Conservation (phyloP, 35 echinoderm and acorn worm genomes). For the Ophioderma brevispina region DNA sequence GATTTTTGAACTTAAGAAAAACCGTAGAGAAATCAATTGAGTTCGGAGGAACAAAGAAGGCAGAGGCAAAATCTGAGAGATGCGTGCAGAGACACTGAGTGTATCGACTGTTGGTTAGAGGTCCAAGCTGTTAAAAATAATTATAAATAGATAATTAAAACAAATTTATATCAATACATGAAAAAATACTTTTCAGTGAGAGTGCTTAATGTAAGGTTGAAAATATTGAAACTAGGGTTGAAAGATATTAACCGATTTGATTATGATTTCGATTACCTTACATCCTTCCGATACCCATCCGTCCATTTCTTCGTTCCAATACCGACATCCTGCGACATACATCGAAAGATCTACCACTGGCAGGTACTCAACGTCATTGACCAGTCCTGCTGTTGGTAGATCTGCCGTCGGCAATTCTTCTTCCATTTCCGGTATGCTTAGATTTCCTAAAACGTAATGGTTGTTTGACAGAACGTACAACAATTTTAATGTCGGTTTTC, state of each 20-base stretch:
- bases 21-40: conserved; percentile 65
- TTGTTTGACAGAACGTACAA: too few species aligned
- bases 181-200: too few species aligned
- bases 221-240: too few species aligned
- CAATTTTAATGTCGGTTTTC: too few species aligned
- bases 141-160: too few species aligned
- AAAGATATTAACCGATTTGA: background rate
- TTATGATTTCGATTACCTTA: conserved; percentile 3
- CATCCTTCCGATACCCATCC: conserved; percentile 46
- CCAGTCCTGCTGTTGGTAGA: background rate
- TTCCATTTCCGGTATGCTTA: background rate
- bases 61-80: conserved; percentile 45
- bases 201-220: too few species aligned
- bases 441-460: background rate
- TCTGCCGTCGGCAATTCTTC: background rate
- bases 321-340: conserved; percentile 36
- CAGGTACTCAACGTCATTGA: background rate
- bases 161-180: too few species aligned
- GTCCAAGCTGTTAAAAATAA: conserved; percentile 17
- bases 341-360: background rate
- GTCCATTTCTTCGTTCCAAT: conserved; percentile 15
- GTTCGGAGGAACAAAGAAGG: conserved; percentile 46
- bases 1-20: conserved; percentile 36
- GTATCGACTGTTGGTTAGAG: background rate
- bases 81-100: conserved; percentile 55